Percentiles rank a stretch among this genome's conserved stretches.
Evolutionary conservation across 2,113 vertebrate species (phyloP).

Genomic region (Oophaga pumilio): DNA sequence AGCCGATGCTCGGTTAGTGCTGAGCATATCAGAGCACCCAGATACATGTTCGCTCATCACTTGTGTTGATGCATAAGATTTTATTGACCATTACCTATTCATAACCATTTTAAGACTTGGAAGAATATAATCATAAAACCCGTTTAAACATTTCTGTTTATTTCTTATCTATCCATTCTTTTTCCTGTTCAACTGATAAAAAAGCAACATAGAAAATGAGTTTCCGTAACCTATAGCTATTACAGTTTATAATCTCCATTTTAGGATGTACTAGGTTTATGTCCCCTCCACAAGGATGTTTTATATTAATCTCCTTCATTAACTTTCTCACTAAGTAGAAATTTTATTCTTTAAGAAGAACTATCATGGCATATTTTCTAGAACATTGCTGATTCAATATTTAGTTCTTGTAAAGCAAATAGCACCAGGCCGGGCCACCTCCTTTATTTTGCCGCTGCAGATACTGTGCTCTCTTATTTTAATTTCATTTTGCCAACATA

Average conservation of each 20-base stretch:
- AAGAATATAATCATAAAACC: not conserved
- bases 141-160: not conserved
- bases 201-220: not conserved
- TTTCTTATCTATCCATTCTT: not conserved
- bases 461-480: slow-evolving; percentile 9
- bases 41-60: no score
- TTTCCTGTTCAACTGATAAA: not conserved
- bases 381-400: slow-evolving; percentile 56
- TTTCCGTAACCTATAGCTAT: slow-evolving; percentile 7
- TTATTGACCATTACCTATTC: no score
- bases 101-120: no score
- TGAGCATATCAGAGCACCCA: no score
- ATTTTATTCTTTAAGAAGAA: slow-evolving; percentile 4
- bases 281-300: not conserved
- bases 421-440: not conserved
- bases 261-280: slow-evolving; percentile 7
- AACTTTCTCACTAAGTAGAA: slow-evolving; percentile 29
- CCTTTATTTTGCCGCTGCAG: not conserved
- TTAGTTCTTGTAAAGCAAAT: slow-evolving; percentile 48
- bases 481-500: slow-evolving; percentile 15
- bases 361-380: slow-evolving; percentile 38
- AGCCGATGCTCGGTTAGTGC: no score
- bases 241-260: slow-evolving; percentile 14
- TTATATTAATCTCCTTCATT: slow-evolving; percentile 38
- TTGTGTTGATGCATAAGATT: no score